Evolutionary conservation across 2,888 invertebrate genomes (phyloP), one percentile per base, ranked within the genome.

Genomic region (Seira ritae): DNA sequence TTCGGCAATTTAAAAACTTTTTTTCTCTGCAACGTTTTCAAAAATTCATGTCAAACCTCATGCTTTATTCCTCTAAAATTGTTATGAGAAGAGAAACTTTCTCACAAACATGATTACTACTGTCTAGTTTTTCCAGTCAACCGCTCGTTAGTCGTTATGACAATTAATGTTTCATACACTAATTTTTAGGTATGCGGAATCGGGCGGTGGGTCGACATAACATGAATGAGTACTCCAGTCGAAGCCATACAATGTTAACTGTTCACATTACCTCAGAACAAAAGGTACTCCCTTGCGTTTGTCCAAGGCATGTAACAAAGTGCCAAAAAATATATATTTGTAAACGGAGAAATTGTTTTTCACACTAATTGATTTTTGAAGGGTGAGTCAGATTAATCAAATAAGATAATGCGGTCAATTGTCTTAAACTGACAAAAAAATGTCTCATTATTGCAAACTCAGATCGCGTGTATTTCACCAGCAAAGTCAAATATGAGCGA

Each of bases 401-500:
- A n/a, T n/a, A n/a, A n/a, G n/a, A n/a, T n/a, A n/a, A n/a, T n/a
- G n/a, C n/a, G n/a, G n/a, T n/a, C n/a, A n/a, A n/a, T n/a, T n/a
- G n/a, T n/a, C n/a, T n/a, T n/a, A n/a, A n/a, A n/a, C n/a, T n/a
- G n/a, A n/a, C n/a, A n/a, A n/a, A n/a, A n/a, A n/a, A n/a, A n/a
- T n/a, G n/a, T n/a, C n/a, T n/a, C n/a, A n/a, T 19, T 19, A 6
- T 60, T 60, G 12, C 72, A 86, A 60, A 23, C 24, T 84, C 91
- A 97, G 97, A 97, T 98, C 89, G 98, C 98, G 0, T 98, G 98
- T 90, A 95, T 98, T 86, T 97, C 98, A 0, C 97, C 98, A 0
- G 96, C 96, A 0, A 94, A 94, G 89, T 95, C 95, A 0, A 98
- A 97, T 90, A 92, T 95, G 70, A 94, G 94, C 46, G 98, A 98